Percentiles rank a stretch among this genome's conserved stretches.
phyloP scores from a whole-genome alignment of 2,888 invertebrate genomes.

The Rotaria macrura region DNA sequence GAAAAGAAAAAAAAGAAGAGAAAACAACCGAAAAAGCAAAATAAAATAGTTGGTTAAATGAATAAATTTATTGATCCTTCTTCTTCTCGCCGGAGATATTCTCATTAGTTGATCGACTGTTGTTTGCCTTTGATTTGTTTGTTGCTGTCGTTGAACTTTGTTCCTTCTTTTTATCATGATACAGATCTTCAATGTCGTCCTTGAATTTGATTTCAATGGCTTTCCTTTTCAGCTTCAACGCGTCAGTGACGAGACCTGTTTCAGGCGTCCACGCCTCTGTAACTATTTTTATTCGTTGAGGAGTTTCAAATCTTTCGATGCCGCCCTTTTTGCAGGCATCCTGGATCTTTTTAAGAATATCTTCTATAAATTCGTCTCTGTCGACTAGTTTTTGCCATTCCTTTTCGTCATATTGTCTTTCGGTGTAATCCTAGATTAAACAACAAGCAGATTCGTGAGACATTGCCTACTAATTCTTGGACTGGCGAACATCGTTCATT shows the following conservation, averaged over 20 bases:
- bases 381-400: not conserved
- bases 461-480: too few relatives aligned
- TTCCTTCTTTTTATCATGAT: constrained; percentile 51
- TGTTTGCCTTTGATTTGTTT: not conserved
- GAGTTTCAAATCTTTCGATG: constrained; percentile 74
- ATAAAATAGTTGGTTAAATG: too few relatives aligned
- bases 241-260: constrained; percentile 89
- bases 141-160: not conserved
- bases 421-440: not conserved
- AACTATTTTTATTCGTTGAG: constrained; percentile 73
- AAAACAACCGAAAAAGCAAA: too few relatives aligned
- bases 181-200: constrained; percentile 82
- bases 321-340: constrained; percentile 20
- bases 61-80: too few relatives aligned
- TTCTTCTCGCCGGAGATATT: too few relatives aligned
- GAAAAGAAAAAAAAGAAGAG: not conserved
- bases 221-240: constrained; percentile 90
- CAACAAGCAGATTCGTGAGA: too few relatives aligned
- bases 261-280: constrained; percentile 92
- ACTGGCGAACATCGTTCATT: too few relatives aligned
- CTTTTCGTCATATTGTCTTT: not conserved
- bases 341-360: not conserved
- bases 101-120: not conserved
- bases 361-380: not conserved
- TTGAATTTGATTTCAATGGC: constrained; percentile 86